Conservation (phyloP, 2,797 vertebrate genomes). For the Distichodus sexfasciatus region DNA sequence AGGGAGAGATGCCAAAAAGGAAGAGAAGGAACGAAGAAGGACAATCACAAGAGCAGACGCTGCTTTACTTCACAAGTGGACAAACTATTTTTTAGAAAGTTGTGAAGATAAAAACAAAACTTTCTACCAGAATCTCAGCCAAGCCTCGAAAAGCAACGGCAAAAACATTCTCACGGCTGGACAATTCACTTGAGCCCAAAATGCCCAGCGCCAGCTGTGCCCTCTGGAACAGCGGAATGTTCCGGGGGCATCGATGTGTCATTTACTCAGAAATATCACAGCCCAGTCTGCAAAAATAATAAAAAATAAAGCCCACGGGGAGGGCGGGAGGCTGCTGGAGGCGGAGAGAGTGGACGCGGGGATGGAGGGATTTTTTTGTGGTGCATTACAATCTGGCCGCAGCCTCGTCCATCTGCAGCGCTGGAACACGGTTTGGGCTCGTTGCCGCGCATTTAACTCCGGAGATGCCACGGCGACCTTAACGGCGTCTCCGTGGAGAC, state of each 20-base stretch:
- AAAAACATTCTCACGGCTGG: neutral
- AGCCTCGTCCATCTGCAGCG: constrained; percentile 39
- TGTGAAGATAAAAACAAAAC: too few relatives aligned
- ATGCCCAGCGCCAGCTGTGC: neutral
- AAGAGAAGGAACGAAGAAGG: neutral
- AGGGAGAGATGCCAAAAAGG: constrained; percentile 10
- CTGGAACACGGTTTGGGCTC: constrained; percentile 46
- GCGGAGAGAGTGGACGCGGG: neutral
- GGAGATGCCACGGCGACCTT: constrained; percentile 68
- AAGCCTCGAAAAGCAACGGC: neutral
- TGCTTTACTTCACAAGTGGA: too few relatives aligned
- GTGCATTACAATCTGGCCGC: constrained; percentile 57
- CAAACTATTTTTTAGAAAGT: too few relatives aligned
- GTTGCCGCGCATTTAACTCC: constrained; percentile 57
- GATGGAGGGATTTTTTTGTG: too few relatives aligned
- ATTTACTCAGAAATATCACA: constrained; percentile 22
- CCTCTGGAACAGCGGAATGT: constrained; percentile 16
- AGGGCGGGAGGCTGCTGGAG: neutral
- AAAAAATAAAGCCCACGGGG: neutral
- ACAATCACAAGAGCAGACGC: too few relatives aligned
- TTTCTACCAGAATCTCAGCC: neutral
- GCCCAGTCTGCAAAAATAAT: neutral
- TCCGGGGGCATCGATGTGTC: neutral
- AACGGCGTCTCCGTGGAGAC: constrained; percentile 52
- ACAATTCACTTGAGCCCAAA: neutral